phyloP scores from a whole-genome alignment of 2,113 vertebrate genomes.

The Serilophus lunatus region DNA sequence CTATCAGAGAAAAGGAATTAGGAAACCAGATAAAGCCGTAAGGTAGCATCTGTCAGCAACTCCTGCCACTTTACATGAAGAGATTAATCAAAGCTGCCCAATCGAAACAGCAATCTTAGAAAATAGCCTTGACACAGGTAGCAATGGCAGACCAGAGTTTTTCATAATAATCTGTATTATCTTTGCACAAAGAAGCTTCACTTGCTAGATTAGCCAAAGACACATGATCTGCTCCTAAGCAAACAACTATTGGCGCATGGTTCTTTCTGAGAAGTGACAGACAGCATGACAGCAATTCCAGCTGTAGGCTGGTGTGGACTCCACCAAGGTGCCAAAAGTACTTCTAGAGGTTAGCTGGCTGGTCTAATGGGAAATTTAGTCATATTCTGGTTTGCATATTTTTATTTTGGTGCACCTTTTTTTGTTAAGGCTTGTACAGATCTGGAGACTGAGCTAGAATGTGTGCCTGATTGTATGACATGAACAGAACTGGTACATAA shows the following conservation, averaged over 20 bases:
- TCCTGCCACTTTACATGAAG: background rate
- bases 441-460: background rate
- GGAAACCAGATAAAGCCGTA: background rate
- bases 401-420: background rate
- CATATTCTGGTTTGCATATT: background rate
- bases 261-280: background rate
- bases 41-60: background rate
- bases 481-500: background rate
- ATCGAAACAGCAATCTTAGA: background rate
- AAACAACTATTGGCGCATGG: fast-evolving
- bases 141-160: background rate
- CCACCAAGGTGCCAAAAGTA: background rate
- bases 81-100: background rate
- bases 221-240: background rate
- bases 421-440: background rate
- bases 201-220: background rate
- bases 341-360: background rate
- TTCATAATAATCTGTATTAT: background rate
- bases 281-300: background rate
- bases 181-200: background rate
- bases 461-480: background rate
- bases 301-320: background rate
- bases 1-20: background rate
- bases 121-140: background rate
- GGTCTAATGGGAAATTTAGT: background rate